A percentile compares a stretch with the other conserved stretches of the same genome.
phyloP scores from a whole-genome alignment of 2,113 vertebrate genomes.

The Prinia subflava region DNA sequence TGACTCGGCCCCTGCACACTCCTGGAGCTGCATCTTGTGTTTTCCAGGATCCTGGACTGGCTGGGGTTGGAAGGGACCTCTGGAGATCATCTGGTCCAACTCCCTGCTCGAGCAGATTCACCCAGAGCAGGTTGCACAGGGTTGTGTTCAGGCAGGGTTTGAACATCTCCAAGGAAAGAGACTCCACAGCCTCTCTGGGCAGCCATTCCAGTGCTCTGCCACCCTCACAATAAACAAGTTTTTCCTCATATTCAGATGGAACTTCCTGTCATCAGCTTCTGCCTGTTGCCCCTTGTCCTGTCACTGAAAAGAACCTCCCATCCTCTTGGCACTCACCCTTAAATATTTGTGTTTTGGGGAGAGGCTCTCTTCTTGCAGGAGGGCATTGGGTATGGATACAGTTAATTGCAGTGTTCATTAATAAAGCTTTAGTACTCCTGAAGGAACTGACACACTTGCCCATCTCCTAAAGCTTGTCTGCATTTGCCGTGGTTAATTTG shows the following conservation, averaged over 20 bases:
- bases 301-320: not conserved
- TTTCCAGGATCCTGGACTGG: not conserved
- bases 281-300: not conserved
- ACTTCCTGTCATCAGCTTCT: not conserved
- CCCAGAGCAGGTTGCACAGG: not conserved
- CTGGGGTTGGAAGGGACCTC: not conserved
- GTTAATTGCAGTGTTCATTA: not conserved
- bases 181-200: not conserved
- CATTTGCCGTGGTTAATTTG: not conserved
- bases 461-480: not conserved
- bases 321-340: not conserved
- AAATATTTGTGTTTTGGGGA: not conserved
- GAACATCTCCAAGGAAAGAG: not conserved
- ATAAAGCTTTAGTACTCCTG: not conserved
- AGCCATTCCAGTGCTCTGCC: not conserved
- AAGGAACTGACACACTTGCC: not conserved
- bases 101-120: not conserved
- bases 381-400: not conserved
- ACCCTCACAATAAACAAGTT: not conserved
- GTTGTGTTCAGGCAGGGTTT: not conserved
- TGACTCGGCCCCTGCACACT: not conserved
- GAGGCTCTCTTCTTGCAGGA: no score
- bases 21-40: not conserved
- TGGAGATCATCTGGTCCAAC: not conserved
- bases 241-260: not conserved